These are phyloP conservation scores for Condylura cristata DNA, from an alignment of 2,113 vertebrate genomes.

Conservation along the genomic window DNA sequence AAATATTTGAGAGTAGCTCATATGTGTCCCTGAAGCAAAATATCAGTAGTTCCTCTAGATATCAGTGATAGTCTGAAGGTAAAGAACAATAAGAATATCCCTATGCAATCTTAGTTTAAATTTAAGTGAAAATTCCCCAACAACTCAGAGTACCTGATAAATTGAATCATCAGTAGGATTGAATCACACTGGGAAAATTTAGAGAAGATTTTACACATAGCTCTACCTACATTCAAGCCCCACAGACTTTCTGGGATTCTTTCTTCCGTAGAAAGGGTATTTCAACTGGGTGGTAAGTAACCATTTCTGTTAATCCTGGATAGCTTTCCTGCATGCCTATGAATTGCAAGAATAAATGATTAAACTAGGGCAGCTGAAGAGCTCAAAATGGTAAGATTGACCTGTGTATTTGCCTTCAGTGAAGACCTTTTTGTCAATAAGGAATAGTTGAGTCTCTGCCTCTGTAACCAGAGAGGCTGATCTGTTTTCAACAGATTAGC, in stretches of 20 bases:
- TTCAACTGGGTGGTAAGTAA: background rate
- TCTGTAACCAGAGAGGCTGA: background rate
- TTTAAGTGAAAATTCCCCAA: conserved; percentile 29
- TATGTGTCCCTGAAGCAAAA: background rate
- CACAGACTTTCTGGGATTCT: background rate
- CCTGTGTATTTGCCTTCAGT: background rate
- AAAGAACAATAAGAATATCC: conserved; percentile 14
- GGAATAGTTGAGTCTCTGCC: background rate
- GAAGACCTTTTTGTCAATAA: background rate
- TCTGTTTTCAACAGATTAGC: background rate
- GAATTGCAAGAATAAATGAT: background rate
- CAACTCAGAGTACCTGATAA: conserved; percentile 27
- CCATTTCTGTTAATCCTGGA: background rate
- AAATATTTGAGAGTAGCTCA: conserved; percentile 16
- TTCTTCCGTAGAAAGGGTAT: background rate
- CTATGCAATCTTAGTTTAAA: background rate
- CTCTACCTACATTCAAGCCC: background rate
- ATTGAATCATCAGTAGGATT: background rate
- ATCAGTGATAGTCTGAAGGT: background rate
- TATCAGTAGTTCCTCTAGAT: conserved; percentile 14
- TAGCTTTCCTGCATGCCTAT: background rate
- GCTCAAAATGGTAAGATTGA: background rate
- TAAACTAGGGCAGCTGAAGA: background rate
- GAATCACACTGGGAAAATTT: background rate
- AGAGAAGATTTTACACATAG: background rate